Conservation (phyloP, 2,797 vertebrate species). For the Petrocephalus schoutedeni region DNA sequence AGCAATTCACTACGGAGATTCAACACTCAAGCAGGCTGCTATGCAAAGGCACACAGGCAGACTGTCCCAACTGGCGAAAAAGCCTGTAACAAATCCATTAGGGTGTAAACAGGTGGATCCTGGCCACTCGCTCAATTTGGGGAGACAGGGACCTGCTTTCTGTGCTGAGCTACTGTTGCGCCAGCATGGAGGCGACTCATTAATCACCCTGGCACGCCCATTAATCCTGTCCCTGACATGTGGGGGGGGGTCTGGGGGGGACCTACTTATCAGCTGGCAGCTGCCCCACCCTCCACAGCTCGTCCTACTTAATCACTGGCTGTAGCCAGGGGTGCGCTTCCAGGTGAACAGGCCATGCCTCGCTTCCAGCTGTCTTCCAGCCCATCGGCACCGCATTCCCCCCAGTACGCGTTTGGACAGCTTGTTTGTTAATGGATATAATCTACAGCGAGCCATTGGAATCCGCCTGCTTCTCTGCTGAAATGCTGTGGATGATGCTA, state of each 20-base stretch:
- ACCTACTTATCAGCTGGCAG: not conserved
- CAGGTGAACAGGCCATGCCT: not conserved
- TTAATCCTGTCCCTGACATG: slow-evolving; percentile 19
- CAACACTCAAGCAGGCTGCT: not conserved
- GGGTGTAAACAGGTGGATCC: not conserved
- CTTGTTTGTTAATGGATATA: not conserved
- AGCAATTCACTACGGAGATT: not conserved
- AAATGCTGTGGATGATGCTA: not conserved
- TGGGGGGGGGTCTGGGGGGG: not conserved
- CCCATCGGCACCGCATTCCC: not conserved
- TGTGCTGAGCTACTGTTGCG: not conserved
- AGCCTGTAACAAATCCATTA: not conserved
- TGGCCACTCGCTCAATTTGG: not conserved
- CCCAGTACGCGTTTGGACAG: not conserved
- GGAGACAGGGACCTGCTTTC: not conserved
- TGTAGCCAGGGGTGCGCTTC: not conserved
- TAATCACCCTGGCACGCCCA: slow-evolving; percentile 23
- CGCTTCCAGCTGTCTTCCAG: not conserved
- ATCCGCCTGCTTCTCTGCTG: not conserved
- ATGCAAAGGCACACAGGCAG: not conserved
- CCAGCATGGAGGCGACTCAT: not conserved
- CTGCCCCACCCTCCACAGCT: not conserved
- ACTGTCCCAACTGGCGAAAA: not conserved
- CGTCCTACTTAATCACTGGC: not conserved
- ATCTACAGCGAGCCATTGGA: not conserved